These are phyloP conservation scores for Drosophila subobscura DNA, from an alignment of 1,140 invertebrate genomes.

Conservation along the genomic window DNA sequence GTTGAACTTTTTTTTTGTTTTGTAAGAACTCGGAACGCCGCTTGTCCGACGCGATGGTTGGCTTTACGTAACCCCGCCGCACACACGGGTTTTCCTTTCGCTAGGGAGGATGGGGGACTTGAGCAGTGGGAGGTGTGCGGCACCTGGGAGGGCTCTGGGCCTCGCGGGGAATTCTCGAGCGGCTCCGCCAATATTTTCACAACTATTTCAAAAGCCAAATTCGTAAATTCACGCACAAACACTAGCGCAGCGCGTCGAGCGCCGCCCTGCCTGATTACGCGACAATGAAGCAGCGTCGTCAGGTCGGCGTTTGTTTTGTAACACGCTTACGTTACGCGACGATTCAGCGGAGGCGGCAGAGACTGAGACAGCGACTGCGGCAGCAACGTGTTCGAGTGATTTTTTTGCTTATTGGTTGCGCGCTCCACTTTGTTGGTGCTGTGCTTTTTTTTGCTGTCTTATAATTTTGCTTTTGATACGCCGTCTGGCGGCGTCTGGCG, in stretches of 20 bases:
- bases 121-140: constrained; percentile 27
- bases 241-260: constrained; percentile 16
- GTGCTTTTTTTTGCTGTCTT: constrained; percentile 6
- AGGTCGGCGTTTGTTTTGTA: constrained; percentile 65
- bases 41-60: constrained; percentile 31
- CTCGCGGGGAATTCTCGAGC: too few relatives aligned
- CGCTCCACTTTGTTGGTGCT: constrained; percentile 35
- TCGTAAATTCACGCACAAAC: constrained; percentile 4
- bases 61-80: constrained; percentile 74
- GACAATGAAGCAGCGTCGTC: constrained; percentile 21
- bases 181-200: too few relatives aligned
- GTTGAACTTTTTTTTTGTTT: constrained; percentile 58
- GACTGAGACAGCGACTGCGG: constrained; percentile 6
- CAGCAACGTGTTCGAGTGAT: constrained; percentile 61
- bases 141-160: constrained; percentile 17
- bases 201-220: too few relatives aligned
- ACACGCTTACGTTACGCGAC: constrained; percentile 77
- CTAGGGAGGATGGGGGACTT: neutral
- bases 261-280: constrained; percentile 32
- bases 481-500: constrained; percentile 10
- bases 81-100: constrained; percentile 51
- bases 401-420: constrained; percentile 24
- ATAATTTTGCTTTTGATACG: constrained; percentile 5
- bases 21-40: constrained; percentile 72
- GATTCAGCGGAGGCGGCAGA: constrained; percentile 5